A percentile compares a stretch with the other conserved stretches of the same genome.
These are phyloP conservation scores for Amblyopsis hoosieri DNA, from an alignment of 2,797 vertebrate genomes.

Conservation along the genomic window DNA sequence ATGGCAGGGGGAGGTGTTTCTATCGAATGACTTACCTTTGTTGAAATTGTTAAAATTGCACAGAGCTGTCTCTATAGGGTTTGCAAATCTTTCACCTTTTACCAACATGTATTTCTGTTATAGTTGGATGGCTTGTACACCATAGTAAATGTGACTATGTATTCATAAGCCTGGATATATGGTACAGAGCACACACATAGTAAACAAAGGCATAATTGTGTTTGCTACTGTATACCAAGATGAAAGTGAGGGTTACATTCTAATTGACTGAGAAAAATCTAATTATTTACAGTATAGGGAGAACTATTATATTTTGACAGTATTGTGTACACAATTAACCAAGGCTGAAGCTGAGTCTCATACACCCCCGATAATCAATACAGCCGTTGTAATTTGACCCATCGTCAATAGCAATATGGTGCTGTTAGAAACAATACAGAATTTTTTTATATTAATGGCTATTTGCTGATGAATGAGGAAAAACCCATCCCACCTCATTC, in stretches of 20 bases:
- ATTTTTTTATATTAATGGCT: slow-evolving; percentile 73
- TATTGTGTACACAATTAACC: slow-evolving; percentile 20
- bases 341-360: slow-evolving; percentile 38
- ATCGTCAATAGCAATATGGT: slow-evolving; percentile 61
- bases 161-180: no score
- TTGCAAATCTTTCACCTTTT: not conserved
- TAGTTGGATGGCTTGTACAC: no score
- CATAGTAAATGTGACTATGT: no score
- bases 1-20: no score
- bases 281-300: slow-evolving; percentile 8
- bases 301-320: slow-evolving; percentile 29
- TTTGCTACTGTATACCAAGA: slow-evolving; percentile 6
- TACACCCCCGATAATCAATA: slow-evolving; percentile 46
- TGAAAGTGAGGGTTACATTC: slow-evolving; percentile 7
- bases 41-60: no score
- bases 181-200: not conserved
- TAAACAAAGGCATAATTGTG: not conserved
- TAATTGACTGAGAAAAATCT: slow-evolving; percentile 4
- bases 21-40: no score
- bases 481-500: slow-evolving; percentile 63
- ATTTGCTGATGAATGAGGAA: slow-evolving; percentile 65
- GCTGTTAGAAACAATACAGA: slow-evolving; percentile 62
- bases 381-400: slow-evolving; percentile 59
- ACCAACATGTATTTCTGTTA: no score
- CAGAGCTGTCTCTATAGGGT: no score